Conservation (phyloP, 1,140 invertebrate genomes). For the Wiebesia pumilae region DNA sequence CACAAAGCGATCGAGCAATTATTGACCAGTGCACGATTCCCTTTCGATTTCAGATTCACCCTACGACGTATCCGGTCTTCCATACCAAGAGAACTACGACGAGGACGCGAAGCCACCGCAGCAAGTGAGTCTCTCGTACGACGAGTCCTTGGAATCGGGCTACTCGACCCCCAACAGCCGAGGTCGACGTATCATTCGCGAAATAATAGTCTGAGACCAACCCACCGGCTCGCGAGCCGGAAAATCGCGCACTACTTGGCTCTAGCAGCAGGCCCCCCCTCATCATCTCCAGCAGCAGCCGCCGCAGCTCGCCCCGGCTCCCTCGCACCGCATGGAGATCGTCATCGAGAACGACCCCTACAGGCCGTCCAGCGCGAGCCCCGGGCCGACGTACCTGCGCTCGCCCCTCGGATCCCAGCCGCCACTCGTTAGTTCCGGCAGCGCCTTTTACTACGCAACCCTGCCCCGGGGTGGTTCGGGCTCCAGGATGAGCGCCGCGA, state of each 20-base stretch:
- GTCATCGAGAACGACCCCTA: conserved; percentile 67
- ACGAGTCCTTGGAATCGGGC: conserved; percentile 93
- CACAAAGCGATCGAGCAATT: background rate
- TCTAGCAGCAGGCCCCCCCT: conserved; percentile 73
- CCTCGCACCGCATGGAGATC: conserved; percentile 70
- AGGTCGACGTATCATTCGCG: conserved; percentile 90
- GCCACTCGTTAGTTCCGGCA: conserved; percentile 47
- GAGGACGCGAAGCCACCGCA: conserved; percentile 85
- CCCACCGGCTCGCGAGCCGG: conserved; percentile 73
- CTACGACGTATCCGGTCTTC: conserved; percentile 93
- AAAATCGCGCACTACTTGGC: conserved; percentile 71
- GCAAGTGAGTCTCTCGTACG: conserved; percentile 90
- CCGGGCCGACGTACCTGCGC: conserved; percentile 45
- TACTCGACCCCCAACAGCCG: conserved; percentile 95
- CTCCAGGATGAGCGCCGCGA: background rate
- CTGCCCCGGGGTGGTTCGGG: conserved; percentile 37
- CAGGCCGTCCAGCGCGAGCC: conserved; percentile 50
- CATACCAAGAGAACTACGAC: conserved; percentile 87
- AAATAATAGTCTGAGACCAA: conserved; percentile 92
- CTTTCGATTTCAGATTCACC: conserved; percentile 84
- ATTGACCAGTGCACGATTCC: background rate
- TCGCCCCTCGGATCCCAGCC: conserved; percentile 53
- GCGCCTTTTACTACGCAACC: conserved; percentile 52
- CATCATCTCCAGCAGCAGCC: conserved; percentile 29
- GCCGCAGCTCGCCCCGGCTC: background rate